phyloP scores from a whole-genome alignment of 2,888 invertebrate genomes.

The Andrena marginata region DNA sequence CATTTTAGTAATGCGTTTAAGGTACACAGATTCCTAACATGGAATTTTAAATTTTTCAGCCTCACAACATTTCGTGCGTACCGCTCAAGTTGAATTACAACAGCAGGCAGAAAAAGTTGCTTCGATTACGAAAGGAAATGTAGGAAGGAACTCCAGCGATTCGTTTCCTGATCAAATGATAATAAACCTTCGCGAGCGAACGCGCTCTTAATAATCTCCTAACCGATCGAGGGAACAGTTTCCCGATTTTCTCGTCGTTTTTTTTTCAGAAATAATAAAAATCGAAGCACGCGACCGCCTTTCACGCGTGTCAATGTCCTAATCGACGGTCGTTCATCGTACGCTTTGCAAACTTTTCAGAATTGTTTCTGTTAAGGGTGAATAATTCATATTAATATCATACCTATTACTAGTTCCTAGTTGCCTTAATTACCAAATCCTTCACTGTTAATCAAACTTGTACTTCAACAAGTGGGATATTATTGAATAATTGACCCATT shows the following conservation, averaged over 20 bases:
- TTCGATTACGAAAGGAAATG: conserved; percentile 5
- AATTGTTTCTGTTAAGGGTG: neutral
- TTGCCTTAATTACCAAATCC: too few relatives aligned
- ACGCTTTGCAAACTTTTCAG: neutral
- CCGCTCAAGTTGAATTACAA: neutral
- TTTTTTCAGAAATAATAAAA: neutral
- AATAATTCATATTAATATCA: neutral
- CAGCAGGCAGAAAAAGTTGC: neutral
- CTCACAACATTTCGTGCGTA: neutral
- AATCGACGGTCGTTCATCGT: neutral
- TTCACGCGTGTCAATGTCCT: conserved; percentile 7
- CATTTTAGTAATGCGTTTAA: neutral
- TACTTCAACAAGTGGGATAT: too few relatives aligned
- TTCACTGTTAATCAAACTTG: too few relatives aligned
- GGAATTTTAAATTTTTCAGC: neutral
- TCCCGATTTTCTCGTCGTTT: neutral
- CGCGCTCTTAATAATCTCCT: neutral
- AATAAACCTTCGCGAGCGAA: conserved; percentile 14
- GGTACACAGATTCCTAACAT: neutral
- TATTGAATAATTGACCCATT: too few relatives aligned
- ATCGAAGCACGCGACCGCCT: conserved; percentile 8
- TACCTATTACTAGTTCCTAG: too few relatives aligned
- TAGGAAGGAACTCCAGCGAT: conserved; percentile 13
- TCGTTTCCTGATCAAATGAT: neutral
- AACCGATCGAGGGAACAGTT: neutral